Conservation (phyloP, 2,113 vertebrate genomes). For the Poicephalus meyeri region DNA sequence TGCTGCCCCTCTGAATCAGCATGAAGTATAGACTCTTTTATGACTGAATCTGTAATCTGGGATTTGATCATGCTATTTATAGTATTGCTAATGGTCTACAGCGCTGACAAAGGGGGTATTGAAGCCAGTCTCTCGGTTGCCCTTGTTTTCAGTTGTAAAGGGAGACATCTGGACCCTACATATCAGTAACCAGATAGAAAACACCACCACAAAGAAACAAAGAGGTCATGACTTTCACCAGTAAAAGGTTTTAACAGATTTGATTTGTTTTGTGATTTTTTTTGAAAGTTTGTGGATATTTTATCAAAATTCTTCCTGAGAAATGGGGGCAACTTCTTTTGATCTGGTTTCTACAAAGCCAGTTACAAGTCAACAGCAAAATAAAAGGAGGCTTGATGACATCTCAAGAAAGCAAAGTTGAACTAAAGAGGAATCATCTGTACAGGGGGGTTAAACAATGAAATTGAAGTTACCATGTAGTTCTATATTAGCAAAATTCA, state of each 20-base stretch:
- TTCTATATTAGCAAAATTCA: not conserved
- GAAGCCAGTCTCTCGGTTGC: not conserved
- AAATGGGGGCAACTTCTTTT: not conserved
- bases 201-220: not conserved
- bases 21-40: constrained; percentile 36
- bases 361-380: not conserved
- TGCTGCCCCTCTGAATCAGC: constrained; percentile 32
- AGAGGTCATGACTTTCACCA: not conserved
- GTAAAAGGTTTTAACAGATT: not conserved
- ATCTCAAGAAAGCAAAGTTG: not conserved
- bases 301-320: not conserved
- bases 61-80: constrained; percentile 50
- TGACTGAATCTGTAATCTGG: constrained; percentile 43
- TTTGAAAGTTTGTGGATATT: not conserved
- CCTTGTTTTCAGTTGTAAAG: not conserved
- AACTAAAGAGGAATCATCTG: not conserved
- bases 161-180: not conserved
- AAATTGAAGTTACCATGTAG: not conserved
- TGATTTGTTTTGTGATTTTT: not conserved
- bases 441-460: not conserved
- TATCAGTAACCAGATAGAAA: not conserved
- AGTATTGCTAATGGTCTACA: constrained; percentile 34
- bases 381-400: not conserved
- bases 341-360: not conserved
- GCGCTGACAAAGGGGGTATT: constrained; percentile 8